phyloP scores from a whole-genome alignment of 2,113 vertebrate species.

The Patagioenas fasciata region DNA sequence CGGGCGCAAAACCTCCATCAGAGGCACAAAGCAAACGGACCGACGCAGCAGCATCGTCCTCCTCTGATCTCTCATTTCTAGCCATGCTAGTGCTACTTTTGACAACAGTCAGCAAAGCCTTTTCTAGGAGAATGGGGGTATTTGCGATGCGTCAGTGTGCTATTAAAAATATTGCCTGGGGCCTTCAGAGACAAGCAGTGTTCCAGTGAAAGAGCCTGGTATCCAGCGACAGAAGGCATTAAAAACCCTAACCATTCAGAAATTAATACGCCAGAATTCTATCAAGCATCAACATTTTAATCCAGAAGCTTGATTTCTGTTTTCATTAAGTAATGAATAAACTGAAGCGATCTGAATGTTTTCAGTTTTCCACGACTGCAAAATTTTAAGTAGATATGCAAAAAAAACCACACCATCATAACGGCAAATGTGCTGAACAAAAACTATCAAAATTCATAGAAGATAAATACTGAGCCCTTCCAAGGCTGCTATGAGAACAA shows the following conservation, averaged over 20 bases:
- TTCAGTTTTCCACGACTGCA: neutral
- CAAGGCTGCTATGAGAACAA: conserved; percentile 35
- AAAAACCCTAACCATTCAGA: neutral
- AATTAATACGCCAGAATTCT: conserved; percentile 16
- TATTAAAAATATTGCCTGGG: conserved; percentile 20
- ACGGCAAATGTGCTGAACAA: conserved; percentile 16
- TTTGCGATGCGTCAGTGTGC: neutral
- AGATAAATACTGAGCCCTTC: conserved; percentile 50
- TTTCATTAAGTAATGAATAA: conserved; percentile 29
- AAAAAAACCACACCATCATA: neutral
- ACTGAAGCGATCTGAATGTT: neutral
- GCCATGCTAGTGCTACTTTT: neutral
- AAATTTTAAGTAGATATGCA: neutral
- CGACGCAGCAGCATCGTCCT: neutral
- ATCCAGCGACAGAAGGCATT: neutral
- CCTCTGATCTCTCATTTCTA: neutral
- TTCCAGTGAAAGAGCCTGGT: neutral
- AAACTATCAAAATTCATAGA: conserved; percentile 37
- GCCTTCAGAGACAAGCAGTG: neutral
- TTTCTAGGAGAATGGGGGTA: neutral
- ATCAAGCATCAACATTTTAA: neutral
- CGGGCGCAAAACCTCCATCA: neutral
- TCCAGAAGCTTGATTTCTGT: conserved; percentile 12
- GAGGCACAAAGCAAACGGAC: neutral
- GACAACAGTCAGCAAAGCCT: conserved; percentile 17